Percentiles rank a stretch among this genome's conserved stretches.
These are phyloP conservation scores for Sinopyrophorus schimmeli DNA, from an alignment of 2,888 invertebrate genomes.

Conservation along the genomic window DNA sequence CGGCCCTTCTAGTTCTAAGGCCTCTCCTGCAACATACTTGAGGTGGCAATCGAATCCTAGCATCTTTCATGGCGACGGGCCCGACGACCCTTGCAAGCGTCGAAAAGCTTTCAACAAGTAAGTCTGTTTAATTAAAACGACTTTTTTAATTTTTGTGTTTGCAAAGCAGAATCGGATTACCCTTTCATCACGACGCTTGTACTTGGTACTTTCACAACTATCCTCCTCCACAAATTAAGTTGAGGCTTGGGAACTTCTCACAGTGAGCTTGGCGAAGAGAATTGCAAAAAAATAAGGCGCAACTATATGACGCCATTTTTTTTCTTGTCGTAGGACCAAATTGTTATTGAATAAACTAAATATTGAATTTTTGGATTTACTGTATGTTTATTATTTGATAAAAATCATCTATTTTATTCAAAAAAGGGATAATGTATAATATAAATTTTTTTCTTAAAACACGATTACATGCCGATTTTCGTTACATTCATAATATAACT, in stretches of 20 bases:
- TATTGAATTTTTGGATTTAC: no score
- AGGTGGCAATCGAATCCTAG: conserved; percentile 61
- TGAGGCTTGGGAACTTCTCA: conserved; percentile 38
- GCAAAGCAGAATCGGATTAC: conserved; percentile 57
- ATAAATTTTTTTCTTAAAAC: no score
- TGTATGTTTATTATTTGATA: no score
- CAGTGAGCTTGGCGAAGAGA: no score
- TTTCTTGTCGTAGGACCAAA: no score
- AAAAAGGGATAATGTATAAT: no score
- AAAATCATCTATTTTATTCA: no score
- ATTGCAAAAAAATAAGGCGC: no score
- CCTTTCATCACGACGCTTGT: conserved; percentile 61
- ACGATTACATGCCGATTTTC: no score
- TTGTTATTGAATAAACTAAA: no score
- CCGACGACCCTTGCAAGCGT: conserved; percentile 47
- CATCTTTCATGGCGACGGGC: conserved; percentile 49
- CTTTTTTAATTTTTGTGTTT: not conserved
- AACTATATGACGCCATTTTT: no score
- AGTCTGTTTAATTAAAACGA: conserved; percentile 22
- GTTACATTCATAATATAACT: no score
- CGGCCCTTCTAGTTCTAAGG: conserved; percentile 2
- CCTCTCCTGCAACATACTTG: conserved; percentile 39
- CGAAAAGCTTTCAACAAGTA: conserved; percentile 48
- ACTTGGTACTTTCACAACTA: conserved; percentile 62
- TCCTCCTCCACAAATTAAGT: conserved; percentile 55